Base-by-base conservation (phyloP, 2,888 invertebrate genomes). In the Homarus gammarus region DNA sequence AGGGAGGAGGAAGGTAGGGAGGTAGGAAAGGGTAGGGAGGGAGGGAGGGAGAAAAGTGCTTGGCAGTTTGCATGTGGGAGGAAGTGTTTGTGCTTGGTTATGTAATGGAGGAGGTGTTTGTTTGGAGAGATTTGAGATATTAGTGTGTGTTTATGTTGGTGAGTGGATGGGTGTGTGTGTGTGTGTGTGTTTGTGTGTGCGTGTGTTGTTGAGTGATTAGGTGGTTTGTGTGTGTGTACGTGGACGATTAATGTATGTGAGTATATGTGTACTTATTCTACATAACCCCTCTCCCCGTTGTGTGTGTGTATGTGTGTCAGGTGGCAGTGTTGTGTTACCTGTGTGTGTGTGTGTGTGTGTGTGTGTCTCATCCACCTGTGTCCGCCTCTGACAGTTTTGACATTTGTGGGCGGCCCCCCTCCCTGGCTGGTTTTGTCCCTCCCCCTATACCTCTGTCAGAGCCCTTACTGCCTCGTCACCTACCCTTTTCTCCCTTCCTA, bases 141-240 rank as follows among this genome's bases (percentile, higher is more conserved):
- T 22, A 27, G 56, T 56, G 56, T 81, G 81, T 51, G 81, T 40
- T 36, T 81, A 61, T 81, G 56, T 64, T 61, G 51, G 56, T 81
- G 33, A 36, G 40, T 81, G 64, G 56, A 33, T n/a, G n/a, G n/a
- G n/a, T n/a, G n/a, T n/a, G n/a, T n/a, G n/a, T n/a, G n/a, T n/a
- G n/a, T n/a, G n/a, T n/a, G n/a, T n/a, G n/a, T 79, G 27, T 81
- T 33, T 81, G 64, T 36, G 36, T 81, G 36, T n/a, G n/a, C n/a
- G n/a, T n/a, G n/a, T n/a, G n/a, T n/a, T n/a, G n/a, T n/a, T n/a
- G n/a, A n/a, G n/a, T n/a, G n/a, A n/a, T n/a, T n/a, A n/a, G n/a
- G n/a, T n/a, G n/a, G n/a, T n/a, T n/a, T 79, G 3, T 49, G 8
- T 51, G 31, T 79, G 79, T 79, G 36, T 79, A 18, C 18, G 31